Conservation (phyloP, 2,888 invertebrate species). For the Notodonta dromedarius region DNA sequence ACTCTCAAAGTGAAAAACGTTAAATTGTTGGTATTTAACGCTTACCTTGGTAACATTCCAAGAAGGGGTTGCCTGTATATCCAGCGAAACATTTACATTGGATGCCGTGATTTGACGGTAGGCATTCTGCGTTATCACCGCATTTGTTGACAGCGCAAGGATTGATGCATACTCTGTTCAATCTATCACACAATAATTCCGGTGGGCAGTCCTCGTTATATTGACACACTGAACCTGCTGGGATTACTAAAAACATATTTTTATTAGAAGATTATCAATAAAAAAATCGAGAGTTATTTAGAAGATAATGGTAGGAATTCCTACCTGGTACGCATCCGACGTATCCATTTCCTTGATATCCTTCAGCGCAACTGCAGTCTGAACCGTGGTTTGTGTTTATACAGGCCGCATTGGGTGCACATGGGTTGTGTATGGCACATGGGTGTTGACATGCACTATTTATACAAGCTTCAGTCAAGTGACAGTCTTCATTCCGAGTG, state of each 20-base stretch:
- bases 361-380: conserved; percentile 93
- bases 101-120: conserved; percentile 89
- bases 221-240: conserved; percentile 87
- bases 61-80: conserved; percentile 90
- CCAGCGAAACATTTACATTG: conserved; percentile 90
- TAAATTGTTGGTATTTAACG: not conserved
- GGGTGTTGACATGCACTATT: conserved; percentile 93
- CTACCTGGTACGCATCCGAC: conserved; percentile 92
- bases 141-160: conserved; percentile 92
- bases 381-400: conserved; percentile 94
- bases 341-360: conserved; percentile 94
- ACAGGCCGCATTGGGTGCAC: conserved; percentile 92
- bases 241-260: conserved; percentile 58
- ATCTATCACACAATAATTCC: conserved; percentile 92
- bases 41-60: conserved; percentile 87
- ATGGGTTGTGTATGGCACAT: conserved; percentile 93
- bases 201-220: conserved; percentile 96
- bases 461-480: conserved; percentile 93
- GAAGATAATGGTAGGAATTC: conserved; percentile 12
- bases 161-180: conserved; percentile 93
- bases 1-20: not conserved
- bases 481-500: conserved; percentile 93
- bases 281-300: not conserved
- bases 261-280: conserved; percentile 8
- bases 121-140: conserved; percentile 92